These are phyloP conservation scores for Zaprionus kolodkinae DNA, from an alignment of 1,140 invertebrate species.

Conservation along the genomic window DNA sequence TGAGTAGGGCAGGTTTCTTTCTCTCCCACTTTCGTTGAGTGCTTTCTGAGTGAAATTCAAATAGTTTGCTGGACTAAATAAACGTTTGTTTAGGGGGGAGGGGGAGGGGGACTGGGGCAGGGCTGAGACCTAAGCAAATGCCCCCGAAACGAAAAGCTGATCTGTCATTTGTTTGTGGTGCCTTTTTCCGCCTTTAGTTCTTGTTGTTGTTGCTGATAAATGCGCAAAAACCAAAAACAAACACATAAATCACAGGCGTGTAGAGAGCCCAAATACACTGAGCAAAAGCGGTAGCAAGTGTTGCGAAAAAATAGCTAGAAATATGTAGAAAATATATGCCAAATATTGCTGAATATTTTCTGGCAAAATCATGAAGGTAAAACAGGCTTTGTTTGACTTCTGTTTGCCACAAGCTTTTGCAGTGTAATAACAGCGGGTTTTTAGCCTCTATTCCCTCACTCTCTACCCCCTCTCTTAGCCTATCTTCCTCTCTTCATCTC, in stretches of 20 bases:
- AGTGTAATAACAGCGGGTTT: neutral
- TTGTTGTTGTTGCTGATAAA: slow-evolving; percentile 69
- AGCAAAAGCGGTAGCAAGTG: neutral
- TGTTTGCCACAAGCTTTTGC: too few species aligned
- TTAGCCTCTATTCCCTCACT: too few species aligned
- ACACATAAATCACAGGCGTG: slow-evolving; percentile 76
- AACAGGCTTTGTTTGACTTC: too few species aligned
- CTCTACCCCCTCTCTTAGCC: neutral
- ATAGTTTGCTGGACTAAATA: slow-evolving; percentile 58
- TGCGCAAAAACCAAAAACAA: slow-evolving; percentile 74
- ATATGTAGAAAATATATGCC: neutral
- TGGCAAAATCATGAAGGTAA: too few species aligned
- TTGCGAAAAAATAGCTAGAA: neutral
- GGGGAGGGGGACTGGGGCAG: neutral
- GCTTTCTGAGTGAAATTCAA: slow-evolving; percentile 53
- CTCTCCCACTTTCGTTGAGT: slow-evolving; percentile 22
- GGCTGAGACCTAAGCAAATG: slow-evolving; percentile 57
- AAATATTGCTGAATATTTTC: too few species aligned
- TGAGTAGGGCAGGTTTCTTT: too few species aligned
- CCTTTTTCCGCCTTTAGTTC: slow-evolving; percentile 23
- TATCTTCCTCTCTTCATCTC: neutral
- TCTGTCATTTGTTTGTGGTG: slow-evolving; percentile 43
- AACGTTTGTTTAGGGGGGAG: slow-evolving; percentile 32
- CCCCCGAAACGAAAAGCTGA: slow-evolving; percentile 45
- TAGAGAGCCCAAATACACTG: slow-evolving; percentile 8